phyloP scores from a whole-genome alignment of 2,888 invertebrate species.

The Cheilosia impressa region DNA sequence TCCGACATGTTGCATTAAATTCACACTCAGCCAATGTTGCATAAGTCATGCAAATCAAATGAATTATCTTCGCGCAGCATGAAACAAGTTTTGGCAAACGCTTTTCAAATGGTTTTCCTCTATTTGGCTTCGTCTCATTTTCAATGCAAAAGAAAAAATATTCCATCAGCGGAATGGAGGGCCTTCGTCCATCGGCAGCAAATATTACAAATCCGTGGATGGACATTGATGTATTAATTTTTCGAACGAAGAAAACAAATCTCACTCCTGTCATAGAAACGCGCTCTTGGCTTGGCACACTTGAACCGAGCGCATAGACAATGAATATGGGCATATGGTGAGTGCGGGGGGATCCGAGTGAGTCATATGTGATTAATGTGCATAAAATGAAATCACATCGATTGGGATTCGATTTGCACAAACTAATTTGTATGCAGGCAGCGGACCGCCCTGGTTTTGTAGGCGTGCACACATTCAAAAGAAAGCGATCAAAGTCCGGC shows the following conservation, averaged over 20 bases:
- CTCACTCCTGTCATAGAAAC: conserved; percentile 8
- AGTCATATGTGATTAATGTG: conserved; percentile 20
- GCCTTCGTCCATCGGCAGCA: conserved; percentile 5
- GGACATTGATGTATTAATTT: conserved; percentile 30
- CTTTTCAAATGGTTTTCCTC: not conserved
- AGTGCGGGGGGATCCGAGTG: not conserved
- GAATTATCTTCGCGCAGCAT: conserved; percentile 21
- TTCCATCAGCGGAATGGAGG: not conserved
- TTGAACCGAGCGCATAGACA: not conserved
- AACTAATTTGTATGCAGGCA: conserved; percentile 10
- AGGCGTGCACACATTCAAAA: conserved; percentile 10
- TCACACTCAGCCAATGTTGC: conserved; percentile 20
- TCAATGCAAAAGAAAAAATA: not conserved
- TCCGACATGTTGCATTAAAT: conserved; percentile 24
- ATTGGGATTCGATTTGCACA: conserved; percentile 20
- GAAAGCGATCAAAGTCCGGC: conserved; percentile 11
- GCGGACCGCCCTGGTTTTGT: conserved; percentile 15
- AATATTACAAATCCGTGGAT: conserved; percentile 7
- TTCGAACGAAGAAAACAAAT: conserved; percentile 4
- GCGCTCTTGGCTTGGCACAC: not conserved
- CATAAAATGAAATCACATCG: conserved; percentile 10
- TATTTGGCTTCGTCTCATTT: not conserved
- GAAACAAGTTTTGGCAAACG: conserved; percentile 27
- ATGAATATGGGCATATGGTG: not conserved
- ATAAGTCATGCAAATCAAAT: conserved; percentile 31